A percentile compares a stretch with the other conserved stretches of the same genome.
phyloP scores from a whole-genome alignment of 2,113 vertebrate genomes.

The Larimichthys crocea region DNA sequence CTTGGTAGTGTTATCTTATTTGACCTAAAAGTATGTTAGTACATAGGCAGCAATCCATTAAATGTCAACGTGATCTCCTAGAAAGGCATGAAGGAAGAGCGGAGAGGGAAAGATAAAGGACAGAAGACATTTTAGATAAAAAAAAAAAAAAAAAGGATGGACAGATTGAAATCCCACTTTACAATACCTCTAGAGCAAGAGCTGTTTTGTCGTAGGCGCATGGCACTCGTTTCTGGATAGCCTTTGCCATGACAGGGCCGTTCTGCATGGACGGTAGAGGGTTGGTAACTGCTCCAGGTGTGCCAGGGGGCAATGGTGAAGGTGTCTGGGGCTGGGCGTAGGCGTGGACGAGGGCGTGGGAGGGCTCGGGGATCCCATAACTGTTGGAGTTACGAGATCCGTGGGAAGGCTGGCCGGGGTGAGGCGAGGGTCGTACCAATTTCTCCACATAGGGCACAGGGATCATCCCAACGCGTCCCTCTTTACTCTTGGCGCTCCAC shows the following conservation, averaged over 20 bases:
- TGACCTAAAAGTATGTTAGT: neutral
- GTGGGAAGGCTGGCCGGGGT: slow-evolving; percentile 82
- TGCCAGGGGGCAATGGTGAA: slow-evolving; percentile 86
- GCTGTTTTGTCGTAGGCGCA: slow-evolving; percentile 99
- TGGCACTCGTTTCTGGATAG: slow-evolving; percentile 97
- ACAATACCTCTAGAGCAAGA: slow-evolving; percentile 93
- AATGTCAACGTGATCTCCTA: neutral
- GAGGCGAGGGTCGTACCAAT: slow-evolving; percentile 87
- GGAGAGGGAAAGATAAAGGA: neutral
- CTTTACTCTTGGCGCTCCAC: slow-evolving; percentile 99
- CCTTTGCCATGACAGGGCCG: slow-evolving; percentile 96
- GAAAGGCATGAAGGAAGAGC: neutral
- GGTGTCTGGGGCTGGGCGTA: slow-evolving; percentile 95
- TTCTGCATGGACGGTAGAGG: slow-evolving; percentile 95
- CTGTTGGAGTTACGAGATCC: slow-evolving; percentile 96
- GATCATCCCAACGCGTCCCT: slow-evolving; percentile 96
- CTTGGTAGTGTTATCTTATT: neutral
- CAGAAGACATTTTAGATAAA: neutral
- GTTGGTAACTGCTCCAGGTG: slow-evolving; percentile 89
- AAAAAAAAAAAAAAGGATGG: neutral
- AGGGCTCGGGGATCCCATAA: slow-evolving; percentile 96
- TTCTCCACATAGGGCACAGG: slow-evolving; percentile 98
- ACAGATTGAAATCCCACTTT: neutral
- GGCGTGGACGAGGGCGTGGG: slow-evolving; percentile 91
- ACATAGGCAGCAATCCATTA: neutral